Evolutionary conservation across 1,140 invertebrate genomes (phyloP).

Genomic region (Drepana arcuata): DNA sequence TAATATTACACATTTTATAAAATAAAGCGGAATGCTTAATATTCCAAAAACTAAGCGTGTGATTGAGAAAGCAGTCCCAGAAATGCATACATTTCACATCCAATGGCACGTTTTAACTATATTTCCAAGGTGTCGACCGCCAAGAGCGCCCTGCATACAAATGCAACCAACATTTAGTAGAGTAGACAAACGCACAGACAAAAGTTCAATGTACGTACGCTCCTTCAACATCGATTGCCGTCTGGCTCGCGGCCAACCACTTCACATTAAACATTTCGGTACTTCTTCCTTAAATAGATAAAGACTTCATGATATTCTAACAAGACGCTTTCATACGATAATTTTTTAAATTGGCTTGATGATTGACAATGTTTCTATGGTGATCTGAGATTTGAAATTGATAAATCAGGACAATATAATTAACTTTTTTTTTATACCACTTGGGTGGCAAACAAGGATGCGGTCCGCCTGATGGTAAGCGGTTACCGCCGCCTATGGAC

Average conservation of each 20-base stretch:
- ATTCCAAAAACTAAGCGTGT: too few species aligned
- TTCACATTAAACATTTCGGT: slow-evolving; percentile 45
- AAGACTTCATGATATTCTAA: slow-evolving; percentile 3
- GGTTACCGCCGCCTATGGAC: too few species aligned
- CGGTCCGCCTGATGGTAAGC: too few species aligned
- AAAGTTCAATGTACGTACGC: slow-evolving; percentile 48
- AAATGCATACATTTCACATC: too few species aligned
- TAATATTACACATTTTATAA: background rate
- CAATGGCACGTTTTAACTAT: background rate
- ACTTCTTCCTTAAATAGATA: slow-evolving; percentile 62
- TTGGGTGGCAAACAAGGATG: background rate
- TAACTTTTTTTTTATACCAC: background rate
- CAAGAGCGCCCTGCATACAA: background rate
- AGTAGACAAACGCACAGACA: slow-evolving; percentile 24
- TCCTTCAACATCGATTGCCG: slow-evolving; percentile 38
- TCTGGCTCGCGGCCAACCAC: slow-evolving; percentile 54
- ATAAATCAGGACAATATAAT: too few species aligned
- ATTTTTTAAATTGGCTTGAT: background rate
- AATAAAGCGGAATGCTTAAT: background rate
- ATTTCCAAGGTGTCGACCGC: background rate
- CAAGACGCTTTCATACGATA: background rate
- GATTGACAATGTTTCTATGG: background rate
- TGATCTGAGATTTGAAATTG: too few species aligned
- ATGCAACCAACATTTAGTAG: background rate
- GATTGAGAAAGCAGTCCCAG: too few species aligned